phyloP scores from a whole-genome alignment of 2,888 invertebrate species.

The Crepidodera aurea region DNA sequence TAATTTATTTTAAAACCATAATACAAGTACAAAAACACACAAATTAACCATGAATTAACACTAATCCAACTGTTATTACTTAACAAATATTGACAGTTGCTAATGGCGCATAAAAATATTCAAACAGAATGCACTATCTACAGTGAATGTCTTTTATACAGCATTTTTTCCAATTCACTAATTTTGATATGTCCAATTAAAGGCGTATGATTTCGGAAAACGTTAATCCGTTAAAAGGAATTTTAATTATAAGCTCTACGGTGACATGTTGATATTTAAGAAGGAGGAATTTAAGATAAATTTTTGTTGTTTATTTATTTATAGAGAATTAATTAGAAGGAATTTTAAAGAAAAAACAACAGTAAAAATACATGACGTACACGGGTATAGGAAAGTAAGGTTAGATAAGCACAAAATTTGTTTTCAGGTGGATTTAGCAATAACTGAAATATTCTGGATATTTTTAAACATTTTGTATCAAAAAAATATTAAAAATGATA shows the following conservation, averaged over 20 bases:
- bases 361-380: too few species aligned
- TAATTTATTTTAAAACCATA: too few species aligned
- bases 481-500: too few species aligned
- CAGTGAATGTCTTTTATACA: background rate
- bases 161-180: slow-evolving; percentile 2
- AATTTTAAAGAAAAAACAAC: too few species aligned
- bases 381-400: too few species aligned
- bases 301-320: background rate
- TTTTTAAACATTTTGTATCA: too few species aligned
- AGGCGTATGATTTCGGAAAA: slow-evolving; percentile 2
- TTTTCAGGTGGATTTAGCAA: too few species aligned
- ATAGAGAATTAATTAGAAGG: background rate
- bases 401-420: too few species aligned
- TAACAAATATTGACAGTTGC: slow-evolving; percentile 11
- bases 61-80: background rate
- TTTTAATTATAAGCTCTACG: slow-evolving; percentile 7
- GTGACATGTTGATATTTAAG: background rate
- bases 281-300: background rate
- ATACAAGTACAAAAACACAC: background rate
- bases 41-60: background rate
- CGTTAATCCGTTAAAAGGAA: slow-evolving; percentile 9
- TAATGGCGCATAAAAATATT: background rate
- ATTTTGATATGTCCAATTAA: slow-evolving; percentile 2
- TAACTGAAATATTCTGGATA: too few species aligned
- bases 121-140: background rate